Base-by-base conservation (phyloP, 2,888 invertebrate genomes). In the Pyrrhia umbra region DNA sequence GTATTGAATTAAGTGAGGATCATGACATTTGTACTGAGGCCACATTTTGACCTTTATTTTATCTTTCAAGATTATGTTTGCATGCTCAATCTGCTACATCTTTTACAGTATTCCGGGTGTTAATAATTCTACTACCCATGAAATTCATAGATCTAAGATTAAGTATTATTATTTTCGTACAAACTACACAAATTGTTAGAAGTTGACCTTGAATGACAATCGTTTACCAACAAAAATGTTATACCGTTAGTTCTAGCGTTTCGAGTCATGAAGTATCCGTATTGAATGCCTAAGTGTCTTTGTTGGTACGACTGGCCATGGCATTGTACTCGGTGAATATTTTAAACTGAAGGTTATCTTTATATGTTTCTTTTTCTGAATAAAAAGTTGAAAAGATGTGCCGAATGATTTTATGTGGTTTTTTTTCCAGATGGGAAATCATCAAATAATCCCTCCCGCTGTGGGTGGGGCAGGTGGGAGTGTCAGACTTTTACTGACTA, bases 171-270 rank as follows among this genome's bases (percentile, higher is more conserved):
- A 13, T 49, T 43, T 55, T 37, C 34, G 39, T 34, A 42, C 4
- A 67, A 46, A 40, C 21, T n/a, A n/a, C 13, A 6, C 42, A 21
- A 0, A 13, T 37, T 20, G 5, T 47, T 73, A 3, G 13, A 40
- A 9, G 1, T 1, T 21, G 13, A 68, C 75, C 60, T 59, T 75
- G 50, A 47, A 68, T 42, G 20, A 46, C 15, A 40, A 57, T 58
- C 13, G 21, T 13, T 23, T 21, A 13, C 8, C 10, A 30, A 39
- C 37, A 67, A 49, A 16, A 67, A 16, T 10, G 2, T 49, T 15
- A 50, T 46, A 37, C 69, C 45, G 75, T 68, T 68, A 75, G 21
- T 46, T 27, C 9, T 8, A 39, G n/a, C 6, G 5, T n/a, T 15
- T 47, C 49, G 15, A 30, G 13, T 18, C 8, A 21, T 40, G 8